Conservation (phyloP, 2,113 vertebrate genomes). For the Coracopsis vasa region DNA sequence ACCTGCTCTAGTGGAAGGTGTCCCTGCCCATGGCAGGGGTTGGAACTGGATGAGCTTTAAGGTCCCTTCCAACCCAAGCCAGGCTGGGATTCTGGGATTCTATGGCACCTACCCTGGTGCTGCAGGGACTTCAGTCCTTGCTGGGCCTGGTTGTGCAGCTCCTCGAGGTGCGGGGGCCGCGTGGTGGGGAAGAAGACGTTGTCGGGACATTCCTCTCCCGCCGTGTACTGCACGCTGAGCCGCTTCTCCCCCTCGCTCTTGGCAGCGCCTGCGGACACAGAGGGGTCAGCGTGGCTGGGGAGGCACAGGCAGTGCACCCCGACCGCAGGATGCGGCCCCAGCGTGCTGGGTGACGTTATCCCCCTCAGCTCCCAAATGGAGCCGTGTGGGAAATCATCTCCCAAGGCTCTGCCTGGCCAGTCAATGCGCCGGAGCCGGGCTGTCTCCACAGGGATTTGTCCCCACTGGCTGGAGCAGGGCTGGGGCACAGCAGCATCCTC, state of each 20-base stretch:
- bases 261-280: conserved; percentile 59
- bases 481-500: background rate
- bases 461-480: rapidly evolving
- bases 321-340: rapidly evolving
- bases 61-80: background rate
- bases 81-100: background rate
- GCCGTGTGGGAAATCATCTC: rapidly evolving
- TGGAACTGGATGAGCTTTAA: background rate
- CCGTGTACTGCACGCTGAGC: conserved; percentile 70
- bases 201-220: conserved; percentile 78
- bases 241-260: conserved; percentile 74
- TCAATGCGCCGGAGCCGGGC: background rate
- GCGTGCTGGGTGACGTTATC: rapidly evolving
- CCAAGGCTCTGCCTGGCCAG: rapidly evolving
- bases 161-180: conserved; percentile 86
- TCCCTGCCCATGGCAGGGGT: too few relatives aligned
- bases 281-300: background rate
- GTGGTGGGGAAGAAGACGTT: conserved; percentile 90
- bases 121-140: conserved; percentile 89
- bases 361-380: rapidly evolving
- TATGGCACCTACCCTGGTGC: conserved; percentile 82
- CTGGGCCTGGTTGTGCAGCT: conserved; percentile 90
- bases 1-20: too few relatives aligned
- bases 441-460: background rate
- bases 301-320: rapidly evolving